Percentiles rank a stretch among this genome's conserved stretches.
These are phyloP conservation scores for Priapulus caudatus DNA, from an alignment of 2,888 invertebrate genomes.

Conservation along the genomic window DNA sequence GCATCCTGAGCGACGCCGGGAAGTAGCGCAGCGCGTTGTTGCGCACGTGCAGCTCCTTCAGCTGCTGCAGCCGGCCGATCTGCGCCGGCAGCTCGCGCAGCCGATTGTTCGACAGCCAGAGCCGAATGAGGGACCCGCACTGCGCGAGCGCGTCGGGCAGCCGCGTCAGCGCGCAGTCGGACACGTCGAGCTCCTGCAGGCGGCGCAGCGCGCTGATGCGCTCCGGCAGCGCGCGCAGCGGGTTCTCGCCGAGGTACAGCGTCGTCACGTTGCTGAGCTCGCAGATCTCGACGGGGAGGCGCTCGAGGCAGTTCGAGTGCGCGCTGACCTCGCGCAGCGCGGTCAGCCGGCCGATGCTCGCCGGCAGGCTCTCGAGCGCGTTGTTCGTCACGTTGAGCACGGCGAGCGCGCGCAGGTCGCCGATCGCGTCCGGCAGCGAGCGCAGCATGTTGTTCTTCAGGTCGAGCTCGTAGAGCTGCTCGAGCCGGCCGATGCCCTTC, in stretches of 20 bases:
- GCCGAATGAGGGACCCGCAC: neutral
- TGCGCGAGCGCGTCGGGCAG: neutral
- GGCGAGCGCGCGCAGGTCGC: neutral
- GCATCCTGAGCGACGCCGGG: neutral
- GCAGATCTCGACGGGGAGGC: too few relatives aligned
- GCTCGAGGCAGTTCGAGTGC: too few relatives aligned
- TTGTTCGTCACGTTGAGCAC: neutral
- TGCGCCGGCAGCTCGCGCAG: neutral
- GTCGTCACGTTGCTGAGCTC: too few relatives aligned
- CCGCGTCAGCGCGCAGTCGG: neutral
- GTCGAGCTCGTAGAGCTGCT: neutral
- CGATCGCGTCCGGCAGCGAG: neutral
- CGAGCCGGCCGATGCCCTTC: neutral
- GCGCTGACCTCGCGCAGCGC: neutral
- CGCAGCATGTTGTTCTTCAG: neutral
- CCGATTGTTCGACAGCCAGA: conserved; percentile 1
- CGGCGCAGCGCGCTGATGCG: neutral
- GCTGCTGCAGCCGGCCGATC: neutral
- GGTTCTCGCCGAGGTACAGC: conserved; percentile 3
- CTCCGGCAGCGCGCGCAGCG: neutral
- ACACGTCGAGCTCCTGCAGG: neutral
- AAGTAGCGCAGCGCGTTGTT: neutral
- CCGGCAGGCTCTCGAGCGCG: neutral
- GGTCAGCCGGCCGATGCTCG: neutral
- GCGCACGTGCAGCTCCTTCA: neutral